Evolutionary conservation across 2,113 vertebrate genomes (phyloP).

Genomic region (Eptesicus fuscus): DNA sequence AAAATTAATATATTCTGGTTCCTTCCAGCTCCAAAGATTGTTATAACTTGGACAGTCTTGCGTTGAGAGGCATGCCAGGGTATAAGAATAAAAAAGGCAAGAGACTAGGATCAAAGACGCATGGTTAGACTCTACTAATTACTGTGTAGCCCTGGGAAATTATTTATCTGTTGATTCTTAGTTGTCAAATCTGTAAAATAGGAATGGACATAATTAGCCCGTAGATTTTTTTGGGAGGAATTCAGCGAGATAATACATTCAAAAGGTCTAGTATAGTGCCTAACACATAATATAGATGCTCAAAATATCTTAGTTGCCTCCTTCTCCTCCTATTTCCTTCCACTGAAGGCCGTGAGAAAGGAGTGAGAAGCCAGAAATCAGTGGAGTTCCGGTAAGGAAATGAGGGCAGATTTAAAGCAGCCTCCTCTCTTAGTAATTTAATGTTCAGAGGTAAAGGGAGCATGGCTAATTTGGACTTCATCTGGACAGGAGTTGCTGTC

Average conservation of each 20-base stretch:
- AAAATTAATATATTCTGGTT: neutral
- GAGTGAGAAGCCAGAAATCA: neutral
- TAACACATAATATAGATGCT: neutral
- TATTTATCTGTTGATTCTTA: constrained; percentile 27
- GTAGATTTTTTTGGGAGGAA: neutral
- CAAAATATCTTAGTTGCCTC: neutral
- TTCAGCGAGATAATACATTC: neutral
- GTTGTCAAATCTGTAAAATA: neutral
- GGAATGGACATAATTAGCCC: neutral
- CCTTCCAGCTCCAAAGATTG: neutral
- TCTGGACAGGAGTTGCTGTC: neutral
- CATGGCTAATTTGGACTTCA: neutral
- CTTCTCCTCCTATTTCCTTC: neutral
- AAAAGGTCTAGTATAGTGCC: neutral
- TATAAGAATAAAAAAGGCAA: neutral
- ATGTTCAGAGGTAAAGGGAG: neutral
- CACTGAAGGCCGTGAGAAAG: neutral
- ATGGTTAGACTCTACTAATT: neutral
- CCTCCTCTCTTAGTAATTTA: neutral
- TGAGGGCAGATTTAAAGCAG: neutral
- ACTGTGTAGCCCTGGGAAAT: neutral
- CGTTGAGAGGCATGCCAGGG: neutral
- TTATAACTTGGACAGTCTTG: neutral
- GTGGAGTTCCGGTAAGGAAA: neutral
- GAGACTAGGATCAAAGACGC: neutral